phyloP scores from a whole-genome alignment of 64 coral and sea anemone genomes.

The Dendronephthya gigantea region DNA sequence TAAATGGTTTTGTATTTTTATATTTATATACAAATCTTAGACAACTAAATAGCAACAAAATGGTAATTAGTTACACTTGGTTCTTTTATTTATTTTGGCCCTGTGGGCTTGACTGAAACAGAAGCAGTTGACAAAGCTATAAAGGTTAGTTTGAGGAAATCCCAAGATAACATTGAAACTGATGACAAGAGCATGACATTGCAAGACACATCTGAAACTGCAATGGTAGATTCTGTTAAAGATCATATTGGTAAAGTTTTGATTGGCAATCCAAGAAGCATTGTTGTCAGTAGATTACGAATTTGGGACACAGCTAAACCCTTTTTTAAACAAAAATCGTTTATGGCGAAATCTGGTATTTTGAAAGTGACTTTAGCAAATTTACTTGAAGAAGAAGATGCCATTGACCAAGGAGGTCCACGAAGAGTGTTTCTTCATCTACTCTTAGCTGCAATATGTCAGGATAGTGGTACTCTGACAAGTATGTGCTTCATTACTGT shows the following conservation, averaged over 20 bases:
- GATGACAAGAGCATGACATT: neutral
- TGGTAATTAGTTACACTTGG: no score
- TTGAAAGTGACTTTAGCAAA: no score
- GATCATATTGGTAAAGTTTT: neutral
- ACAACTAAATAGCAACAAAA: neutral
- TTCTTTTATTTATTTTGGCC: neutral
- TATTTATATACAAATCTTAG: neutral
- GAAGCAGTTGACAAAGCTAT: neutral
- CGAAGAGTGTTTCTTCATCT: neutral
- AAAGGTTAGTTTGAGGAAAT: neutral
- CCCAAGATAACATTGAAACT: neutral
- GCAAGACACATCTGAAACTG: neutral
- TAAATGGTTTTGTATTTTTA: no score
- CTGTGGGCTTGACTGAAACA: neutral
- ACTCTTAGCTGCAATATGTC: neutral
- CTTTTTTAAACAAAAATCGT: no score
- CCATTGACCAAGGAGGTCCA: no score
- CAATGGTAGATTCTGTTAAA: neutral
- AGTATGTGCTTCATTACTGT: neutral
- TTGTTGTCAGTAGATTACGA: no score
- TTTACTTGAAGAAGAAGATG: no score
- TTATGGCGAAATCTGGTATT: no score
- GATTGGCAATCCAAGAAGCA: no score
- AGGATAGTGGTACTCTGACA: neutral
- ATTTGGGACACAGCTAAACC: no score